Evolutionary conservation across 2,888 invertebrate genomes (phyloP), one percentile per base, ranked within the genome.

Genomic region (Epinotia ramella): DNA sequence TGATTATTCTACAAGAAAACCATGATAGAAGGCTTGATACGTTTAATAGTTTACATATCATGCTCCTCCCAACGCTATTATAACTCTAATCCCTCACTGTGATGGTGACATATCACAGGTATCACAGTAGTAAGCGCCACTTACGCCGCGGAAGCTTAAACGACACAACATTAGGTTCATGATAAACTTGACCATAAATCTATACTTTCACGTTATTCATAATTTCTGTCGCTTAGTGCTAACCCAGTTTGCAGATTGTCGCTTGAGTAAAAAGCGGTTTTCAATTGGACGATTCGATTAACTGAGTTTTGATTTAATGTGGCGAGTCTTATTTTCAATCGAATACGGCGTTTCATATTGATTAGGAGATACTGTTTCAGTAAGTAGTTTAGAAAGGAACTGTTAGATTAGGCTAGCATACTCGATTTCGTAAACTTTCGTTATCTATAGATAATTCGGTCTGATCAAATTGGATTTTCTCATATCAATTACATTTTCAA

Each of bases 171-270:
- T 75, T 60, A 71, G 18, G 59, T 44, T 62, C 66, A 33, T 56
- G 75, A 71, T 75, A 62, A 75, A 75, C 28, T 33, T 59, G 59
- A 53, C 28, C 20, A 75, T 75, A 71, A 75, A 75, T 75, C 66
- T 71, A 75, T 70, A 75, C 75, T 75, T 75, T 75, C 75, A 75
- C 75, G 56, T 60, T 66, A 74, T 74, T 70, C 69, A 60, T 70
- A 74, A 74, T 74, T 62, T 67, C 70, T 73, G 66, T 28, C 66
- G 74, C 73, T 73, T 68, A 68, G 68, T 46, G 9, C 68, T 64
- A 56, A 63, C 73, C 73, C 63, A 68, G 73, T 68, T 73, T 63
- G 56, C 28, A 63, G 44, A 44, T 53, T 56, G 67, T 56, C 60
- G 46, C 28, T 60, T n/a, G 28, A 28, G 59, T 60, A 69, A 46